Evolutionary conservation across 1,140 invertebrate genomes (phyloP), one percentile per base, ranked within the genome.

Genomic region (Holotrichia oblita): DNA sequence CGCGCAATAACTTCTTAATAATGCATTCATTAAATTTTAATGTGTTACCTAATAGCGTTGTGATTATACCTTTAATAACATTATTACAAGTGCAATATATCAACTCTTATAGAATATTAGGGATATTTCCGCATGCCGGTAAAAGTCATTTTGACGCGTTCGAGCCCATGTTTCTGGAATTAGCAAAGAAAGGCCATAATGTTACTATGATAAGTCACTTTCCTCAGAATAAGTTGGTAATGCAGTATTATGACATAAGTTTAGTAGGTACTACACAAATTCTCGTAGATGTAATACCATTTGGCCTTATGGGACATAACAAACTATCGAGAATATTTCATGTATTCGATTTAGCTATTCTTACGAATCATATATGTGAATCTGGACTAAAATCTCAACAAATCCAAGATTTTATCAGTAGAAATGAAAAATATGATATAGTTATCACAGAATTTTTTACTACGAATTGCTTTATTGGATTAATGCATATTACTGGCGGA

Each of bases 201-300:
- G 77, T 94, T n/a, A 94, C 93, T 0, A 90, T 94, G 20, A 85
- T 94, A 22, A 93, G 90, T 24, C 89, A 91, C 81, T 93, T 92
- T 72, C 88, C 89, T 79, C 82, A 87, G 61, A 81, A 86, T 17
- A 85, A 89, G 41, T 83, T 88, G 1, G 81, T 90, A 34, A 27
- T 79, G 17, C 87, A 86, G 73, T 84, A 88, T 73, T 83, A 81
- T 0, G 87, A 88, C 44, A 85, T 88, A 27, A 83, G 76, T 61
- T 74, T 87, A 69, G 3, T 20, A 14, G 10, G 77, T 76, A 77
- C 77, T 24, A 22, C 48, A 10, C 40, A 40, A 22, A 55, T 59
- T 8, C 12, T 61, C 2, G 73, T 78, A 6, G 10, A 61, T 22
- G 17, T 48, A 8, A 41, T 82, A 40, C 77, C 73, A 12, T 40